Conservation (phyloP, 92 coral and sea anemone species). For the Micromussa lordhowensis region DNA sequence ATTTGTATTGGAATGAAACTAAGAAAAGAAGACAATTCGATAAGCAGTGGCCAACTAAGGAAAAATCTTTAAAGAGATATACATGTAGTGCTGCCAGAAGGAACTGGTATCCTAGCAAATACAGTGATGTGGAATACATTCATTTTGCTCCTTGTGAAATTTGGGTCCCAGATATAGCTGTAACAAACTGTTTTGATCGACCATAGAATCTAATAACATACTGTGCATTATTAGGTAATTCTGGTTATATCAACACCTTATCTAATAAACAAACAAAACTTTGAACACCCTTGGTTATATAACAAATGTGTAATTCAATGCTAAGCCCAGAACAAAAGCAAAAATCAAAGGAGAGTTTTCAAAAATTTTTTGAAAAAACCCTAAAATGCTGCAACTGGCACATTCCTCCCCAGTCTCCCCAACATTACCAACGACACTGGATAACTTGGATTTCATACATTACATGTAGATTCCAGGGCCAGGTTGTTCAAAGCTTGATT, state of each 20-base stretch:
- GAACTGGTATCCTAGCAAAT: no score
- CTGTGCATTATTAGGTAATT: not conserved
- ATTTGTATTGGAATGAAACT: not conserved
- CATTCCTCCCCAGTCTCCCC: not conserved
- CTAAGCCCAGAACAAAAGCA: not conserved
- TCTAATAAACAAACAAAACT: not conserved
- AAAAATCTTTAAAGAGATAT: not conserved
- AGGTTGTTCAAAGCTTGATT: no score
- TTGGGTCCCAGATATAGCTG: no score
- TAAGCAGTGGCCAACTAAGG: not conserved
- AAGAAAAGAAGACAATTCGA: not conserved
- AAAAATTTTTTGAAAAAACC: not conserved
- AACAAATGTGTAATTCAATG: not conserved
- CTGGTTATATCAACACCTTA: not conserved
- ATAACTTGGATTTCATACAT: not conserved
- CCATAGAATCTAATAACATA: not conserved
- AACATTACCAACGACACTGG: not conserved
- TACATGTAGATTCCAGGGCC: no score
- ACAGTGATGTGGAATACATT: no score
- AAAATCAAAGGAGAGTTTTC: not conserved
- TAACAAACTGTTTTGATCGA: not conserved
- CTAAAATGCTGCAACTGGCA: not conserved
- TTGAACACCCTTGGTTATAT: not conserved
- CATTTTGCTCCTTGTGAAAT: no score
- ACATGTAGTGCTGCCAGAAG: no score